These are phyloP conservation scores for Gymnothorax javanicus DNA, from an alignment of 2,797 vertebrate species.

Conservation along the genomic window DNA sequence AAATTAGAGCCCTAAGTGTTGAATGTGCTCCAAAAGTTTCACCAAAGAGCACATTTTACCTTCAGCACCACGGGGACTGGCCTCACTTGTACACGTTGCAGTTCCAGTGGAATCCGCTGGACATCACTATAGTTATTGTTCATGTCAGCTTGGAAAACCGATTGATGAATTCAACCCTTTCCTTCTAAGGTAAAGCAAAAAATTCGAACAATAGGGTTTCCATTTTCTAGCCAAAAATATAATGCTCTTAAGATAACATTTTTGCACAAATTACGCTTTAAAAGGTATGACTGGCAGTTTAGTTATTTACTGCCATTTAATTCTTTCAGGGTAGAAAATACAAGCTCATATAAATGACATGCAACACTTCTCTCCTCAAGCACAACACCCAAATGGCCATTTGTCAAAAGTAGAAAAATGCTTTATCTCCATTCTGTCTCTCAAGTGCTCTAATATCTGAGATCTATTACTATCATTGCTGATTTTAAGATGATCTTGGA, in stretches of 20 bases:
- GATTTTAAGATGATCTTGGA: background rate
- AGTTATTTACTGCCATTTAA: background rate
- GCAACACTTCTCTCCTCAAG: conserved; percentile 6
- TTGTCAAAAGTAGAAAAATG: background rate
- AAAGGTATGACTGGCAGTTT: background rate
- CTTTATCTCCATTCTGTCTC: background rate
- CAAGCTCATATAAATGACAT: background rate
- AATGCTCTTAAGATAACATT: background rate
- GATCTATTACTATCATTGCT: conserved; percentile 18
- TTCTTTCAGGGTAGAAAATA: too few relatives aligned
- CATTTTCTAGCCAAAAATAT: background rate
- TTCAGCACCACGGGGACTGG: too few relatives aligned
- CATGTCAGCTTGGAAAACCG: too few relatives aligned
- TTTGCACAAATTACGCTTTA: background rate
- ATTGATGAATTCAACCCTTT: background rate
- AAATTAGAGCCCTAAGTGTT: too few relatives aligned
- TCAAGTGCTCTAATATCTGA: background rate
- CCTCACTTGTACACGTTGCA: background rate
- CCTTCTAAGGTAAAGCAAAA: background rate
- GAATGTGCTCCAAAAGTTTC: too few relatives aligned
- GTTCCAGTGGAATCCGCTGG: background rate
- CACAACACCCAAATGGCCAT: background rate
- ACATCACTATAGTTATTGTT: too few relatives aligned
- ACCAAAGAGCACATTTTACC: too few relatives aligned
- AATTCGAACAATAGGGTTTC: background rate